A percentile compares a stretch with the other conserved stretches of the same genome.
Conservation (phyloP, 2,797 vertebrate species). For the Neosilurus hyrtlii region DNA sequence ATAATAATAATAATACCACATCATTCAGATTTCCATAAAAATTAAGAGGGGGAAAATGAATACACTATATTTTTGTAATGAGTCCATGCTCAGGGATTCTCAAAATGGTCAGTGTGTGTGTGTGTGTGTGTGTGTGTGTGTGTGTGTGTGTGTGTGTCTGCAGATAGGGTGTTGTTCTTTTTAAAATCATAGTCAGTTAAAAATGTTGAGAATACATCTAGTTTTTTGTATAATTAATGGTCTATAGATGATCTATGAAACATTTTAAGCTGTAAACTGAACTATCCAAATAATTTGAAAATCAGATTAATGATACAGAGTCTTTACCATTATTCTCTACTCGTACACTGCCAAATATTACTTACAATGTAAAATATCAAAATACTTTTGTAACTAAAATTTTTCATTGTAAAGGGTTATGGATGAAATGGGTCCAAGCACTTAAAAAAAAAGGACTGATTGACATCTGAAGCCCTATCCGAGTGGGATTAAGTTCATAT, state of each 20-base stretch:
- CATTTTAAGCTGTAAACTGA: background rate
- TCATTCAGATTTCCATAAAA: no score
- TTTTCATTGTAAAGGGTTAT: background rate
- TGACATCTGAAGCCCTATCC: background rate
- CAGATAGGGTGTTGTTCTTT: background rate
- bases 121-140: background rate
- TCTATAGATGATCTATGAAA: background rate
- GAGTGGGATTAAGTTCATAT: no score
- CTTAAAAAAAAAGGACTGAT: background rate
- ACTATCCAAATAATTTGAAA: background rate
- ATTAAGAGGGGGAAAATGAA: no score
- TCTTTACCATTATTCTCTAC: background rate
- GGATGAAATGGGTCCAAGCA: background rate
- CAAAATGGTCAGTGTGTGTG: background rate
- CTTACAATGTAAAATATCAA: background rate
- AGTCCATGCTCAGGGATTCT: background rate
- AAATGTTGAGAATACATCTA: background rate
- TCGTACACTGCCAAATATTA: background rate
- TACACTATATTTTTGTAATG: background rate
- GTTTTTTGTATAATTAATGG: background rate
- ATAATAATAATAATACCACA: no score
- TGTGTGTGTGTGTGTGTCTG: background rate
- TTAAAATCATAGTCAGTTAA: background rate
- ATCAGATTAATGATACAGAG: background rate
- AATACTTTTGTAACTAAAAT: no score